Percentiles rank a stretch among this genome's conserved stretches.
Conservation (phyloP, 2,797 vertebrate species). For the Odontamblyopus lacepedii region DNA sequence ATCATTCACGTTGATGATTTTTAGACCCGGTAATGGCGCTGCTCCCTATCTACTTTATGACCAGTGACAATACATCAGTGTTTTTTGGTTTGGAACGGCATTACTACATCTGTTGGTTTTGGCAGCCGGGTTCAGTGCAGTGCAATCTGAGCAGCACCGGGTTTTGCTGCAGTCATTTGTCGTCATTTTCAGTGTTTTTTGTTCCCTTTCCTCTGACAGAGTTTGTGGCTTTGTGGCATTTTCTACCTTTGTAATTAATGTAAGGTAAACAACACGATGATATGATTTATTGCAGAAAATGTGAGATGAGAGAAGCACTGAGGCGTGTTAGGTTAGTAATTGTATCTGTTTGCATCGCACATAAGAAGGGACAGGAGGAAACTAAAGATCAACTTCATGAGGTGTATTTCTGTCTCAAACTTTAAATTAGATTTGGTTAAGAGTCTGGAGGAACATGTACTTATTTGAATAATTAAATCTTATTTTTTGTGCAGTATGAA, state of each 20-base stretch:
- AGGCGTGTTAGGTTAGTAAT: background rate
- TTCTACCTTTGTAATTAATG: conserved; percentile 33
- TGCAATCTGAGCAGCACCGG: conserved; percentile 71
- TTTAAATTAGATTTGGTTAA: no score
- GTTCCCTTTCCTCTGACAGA: conserved; percentile 22
- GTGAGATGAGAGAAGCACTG: background rate
- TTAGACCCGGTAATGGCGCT: conserved; percentile 70
- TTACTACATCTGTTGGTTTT: conserved; percentile 78
- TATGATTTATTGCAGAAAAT: conserved; percentile 11
- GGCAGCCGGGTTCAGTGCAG: conserved; percentile 66
- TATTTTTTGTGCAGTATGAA: no score
- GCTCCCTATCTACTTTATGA: conserved; percentile 73
- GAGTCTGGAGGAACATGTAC: no score
- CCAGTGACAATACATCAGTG: conserved; percentile 77
- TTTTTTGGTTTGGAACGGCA: conserved; percentile 73
- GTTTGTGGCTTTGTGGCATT: conserved; percentile 32
- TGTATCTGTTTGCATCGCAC: background rate
- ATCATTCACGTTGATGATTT: conserved; percentile 74
- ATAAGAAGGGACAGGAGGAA: background rate
- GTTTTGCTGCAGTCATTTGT: conserved; percentile 81
- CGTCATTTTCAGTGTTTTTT: conserved; percentile 54
- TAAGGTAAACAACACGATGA: conserved; percentile 28
- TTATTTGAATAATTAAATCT: no score
- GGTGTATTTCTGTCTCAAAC: no score
- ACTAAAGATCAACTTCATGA: background rate